Base-by-base conservation (phyloP, 2,888 invertebrate genomes). In the Apotomis capreana region DNA sequence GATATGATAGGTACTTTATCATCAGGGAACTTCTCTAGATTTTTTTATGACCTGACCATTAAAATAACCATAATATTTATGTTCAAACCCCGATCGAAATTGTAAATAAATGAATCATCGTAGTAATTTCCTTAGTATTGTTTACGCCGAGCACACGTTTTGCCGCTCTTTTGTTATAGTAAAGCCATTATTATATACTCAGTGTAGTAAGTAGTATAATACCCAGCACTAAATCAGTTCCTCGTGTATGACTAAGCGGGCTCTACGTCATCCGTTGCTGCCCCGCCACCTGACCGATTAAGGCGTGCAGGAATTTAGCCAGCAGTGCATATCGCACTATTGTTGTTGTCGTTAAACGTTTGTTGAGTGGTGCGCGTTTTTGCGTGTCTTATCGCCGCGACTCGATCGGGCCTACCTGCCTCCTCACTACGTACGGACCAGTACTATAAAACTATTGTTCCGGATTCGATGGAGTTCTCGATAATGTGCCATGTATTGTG, bases 311-410 rank as follows among this genome's bases (percentile, higher is more conserved):
- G 58, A 68, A 68, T 68, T 62, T 59, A 63, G 58, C 72, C 62
- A 59, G 72, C 57, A 72, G 59, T 70, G 58, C 68, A 74, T 51
- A 37, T 59, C 55, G 54, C 37, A 68, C 44, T 44, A 4, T 44
- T 44, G 54, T 58, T 72, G 46, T 71, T 64, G 61, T 69, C 76
- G 74, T 65, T 58, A 52, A 62, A 13, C 58, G 69, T 64, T 67
- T 26, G 68, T 64, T 68, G 69, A 46, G 46, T 72, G 65, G 77
- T 82, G 76, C 74, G 79, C 78, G 80, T 75, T 80, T 82, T 80
- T 82, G 81, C 86, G 85, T 88, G 87, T 82, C 81, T 90, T 90
- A 90, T 90, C 89, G 87, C 79, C 68, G 76, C 78, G 78, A 82
- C 78, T 76, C 78, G 75, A 81, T 81, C 81, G 78, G 54, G 54